Conservation (phyloP, 1,140 invertebrate species). For the Drosophila ficusphila region DNA sequence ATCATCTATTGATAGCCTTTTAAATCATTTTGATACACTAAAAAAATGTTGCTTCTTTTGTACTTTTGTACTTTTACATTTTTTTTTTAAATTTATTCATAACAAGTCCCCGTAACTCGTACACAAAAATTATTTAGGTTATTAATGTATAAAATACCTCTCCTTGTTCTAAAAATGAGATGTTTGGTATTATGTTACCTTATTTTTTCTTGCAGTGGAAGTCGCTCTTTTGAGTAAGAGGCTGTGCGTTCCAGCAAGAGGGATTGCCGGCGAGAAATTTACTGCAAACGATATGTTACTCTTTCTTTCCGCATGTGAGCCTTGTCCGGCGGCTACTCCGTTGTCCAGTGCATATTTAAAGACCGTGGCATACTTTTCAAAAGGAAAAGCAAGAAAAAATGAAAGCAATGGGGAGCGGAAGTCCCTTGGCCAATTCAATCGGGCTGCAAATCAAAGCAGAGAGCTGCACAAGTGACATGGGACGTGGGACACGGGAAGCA, state of each 20-base stretch:
- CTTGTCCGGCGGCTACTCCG: not conserved
- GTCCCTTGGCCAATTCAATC: constrained; percentile 37
- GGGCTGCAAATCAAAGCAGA: constrained; percentile 28
- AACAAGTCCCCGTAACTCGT: no score
- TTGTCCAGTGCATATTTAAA: constrained; percentile 27
- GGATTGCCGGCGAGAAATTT: constrained; percentile 34
- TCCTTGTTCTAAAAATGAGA: no score
- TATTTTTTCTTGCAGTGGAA: not conserved
- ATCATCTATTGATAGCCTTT: no score
- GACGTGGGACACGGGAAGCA: not conserved
- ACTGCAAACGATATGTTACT: constrained; percentile 44
- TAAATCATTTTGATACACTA: no score
- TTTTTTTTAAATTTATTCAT: no score
- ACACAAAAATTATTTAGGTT: no score
- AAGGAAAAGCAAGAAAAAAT: constrained; percentile 17
- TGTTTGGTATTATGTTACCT: not conserved
- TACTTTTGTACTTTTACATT: no score
- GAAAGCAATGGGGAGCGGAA: not conserved
- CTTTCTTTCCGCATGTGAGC: not conserved
- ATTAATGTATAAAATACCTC: no score
- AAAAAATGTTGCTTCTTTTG: no score
- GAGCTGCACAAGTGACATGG: constrained; percentile 6
- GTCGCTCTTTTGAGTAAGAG: not conserved
- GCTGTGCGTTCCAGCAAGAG: constrained; percentile 32
- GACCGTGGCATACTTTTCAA: constrained; percentile 24